A percentile compares a stretch with the other conserved stretches of the same genome.
Conservation (phyloP, 2,797 vertebrate genomes). For the Euthynnus affinis region DNA sequence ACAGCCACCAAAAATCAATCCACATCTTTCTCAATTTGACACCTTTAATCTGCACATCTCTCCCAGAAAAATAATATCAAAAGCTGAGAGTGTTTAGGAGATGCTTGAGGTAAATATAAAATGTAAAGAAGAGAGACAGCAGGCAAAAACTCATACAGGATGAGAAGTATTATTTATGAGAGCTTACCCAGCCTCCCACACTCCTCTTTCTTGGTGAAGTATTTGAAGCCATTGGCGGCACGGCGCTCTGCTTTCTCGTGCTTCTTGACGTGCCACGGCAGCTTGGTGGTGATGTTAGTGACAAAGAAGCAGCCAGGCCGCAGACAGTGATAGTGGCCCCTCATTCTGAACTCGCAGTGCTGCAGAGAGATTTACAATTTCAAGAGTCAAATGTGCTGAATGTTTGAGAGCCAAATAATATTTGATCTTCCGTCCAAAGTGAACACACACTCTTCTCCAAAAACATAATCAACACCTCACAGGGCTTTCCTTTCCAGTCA, state of each 20-base stretch:
- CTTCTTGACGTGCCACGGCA: conserved; percentile 99
- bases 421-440: conserved; percentile 38
- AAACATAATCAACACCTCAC: conserved; percentile 45
- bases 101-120: not conserved
- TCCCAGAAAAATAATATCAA: conserved; percentile 41
- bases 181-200: conserved; percentile 94
- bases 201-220: conserved; percentile 98
- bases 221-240: conserved; percentile 98
- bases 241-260: conserved; percentile 98
- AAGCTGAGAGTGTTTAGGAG: conserved; percentile 9
- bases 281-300: conserved; percentile 99
- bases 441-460: not conserved
- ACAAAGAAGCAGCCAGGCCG: conserved; percentile 95
- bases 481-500: conserved; percentile 39
- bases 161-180: conserved; percentile 14
- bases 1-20: conserved; percentile 66
- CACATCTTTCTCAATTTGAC: conserved; percentile 61
- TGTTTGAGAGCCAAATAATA: conserved; percentile 31
- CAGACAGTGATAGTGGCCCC: conserved; percentile 99
- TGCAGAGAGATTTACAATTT: conserved; percentile 66
- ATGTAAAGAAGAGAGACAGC: not conserved
- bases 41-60: conserved; percentile 58
- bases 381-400: conserved; percentile 40
- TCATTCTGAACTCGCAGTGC: conserved; percentile 99
- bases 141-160: conserved; percentile 1